Evolutionary conservation across 2,797 vertebrate genomes (phyloP), one percentile per base, ranked within the genome.

Genomic region (Cyclura pinguis): DNA sequence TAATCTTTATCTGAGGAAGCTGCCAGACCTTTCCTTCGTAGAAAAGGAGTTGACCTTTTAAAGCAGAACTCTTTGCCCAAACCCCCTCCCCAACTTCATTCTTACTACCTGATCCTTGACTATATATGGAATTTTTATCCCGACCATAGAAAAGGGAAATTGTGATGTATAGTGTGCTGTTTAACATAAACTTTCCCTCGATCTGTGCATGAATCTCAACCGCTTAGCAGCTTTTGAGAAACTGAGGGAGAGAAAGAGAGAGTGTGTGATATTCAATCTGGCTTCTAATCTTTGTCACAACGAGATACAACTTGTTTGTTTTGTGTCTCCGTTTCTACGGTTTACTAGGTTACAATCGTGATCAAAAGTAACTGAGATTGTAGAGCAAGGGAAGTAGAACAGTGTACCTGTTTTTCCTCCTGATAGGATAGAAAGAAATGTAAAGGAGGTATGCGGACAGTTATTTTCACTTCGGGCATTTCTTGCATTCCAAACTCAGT

Each of bases 121-220:
- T 62, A 47, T 86, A 85, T 90, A 90, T 73, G 84, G 89, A 90
- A 80, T 86, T 90, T 84, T 86, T 81, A 59, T 42, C 55, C 52
- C 55, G 2, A 13, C 78, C 14, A 14, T 74, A 82, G 32, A 69
- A 27, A 55, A 10, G 47, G 47, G 38, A 9, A 35, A 24, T 42
- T 27, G 7, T 84, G 29, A 78, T 42, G 47, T 84, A 47, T 27
- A 83, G 35, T 35, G 52, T 87, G 35, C 80, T 69, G 18, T 67
- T 42, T 38, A 62, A 87, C 87, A 67, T 18, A 55, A 38, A 24
- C 57, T 78, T 69, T 87, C 76, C 80, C 35, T 69, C 59, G 78
- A 67, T 22, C 12, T 80, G 57, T 69, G 18, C 3, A 20, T 55
- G 32, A 69, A 80, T 14, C 57, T 14, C 80, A 80, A 55, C n/a